phyloP scores from a whole-genome alignment of 2,113 vertebrate species.

The Progne subis region DNA sequence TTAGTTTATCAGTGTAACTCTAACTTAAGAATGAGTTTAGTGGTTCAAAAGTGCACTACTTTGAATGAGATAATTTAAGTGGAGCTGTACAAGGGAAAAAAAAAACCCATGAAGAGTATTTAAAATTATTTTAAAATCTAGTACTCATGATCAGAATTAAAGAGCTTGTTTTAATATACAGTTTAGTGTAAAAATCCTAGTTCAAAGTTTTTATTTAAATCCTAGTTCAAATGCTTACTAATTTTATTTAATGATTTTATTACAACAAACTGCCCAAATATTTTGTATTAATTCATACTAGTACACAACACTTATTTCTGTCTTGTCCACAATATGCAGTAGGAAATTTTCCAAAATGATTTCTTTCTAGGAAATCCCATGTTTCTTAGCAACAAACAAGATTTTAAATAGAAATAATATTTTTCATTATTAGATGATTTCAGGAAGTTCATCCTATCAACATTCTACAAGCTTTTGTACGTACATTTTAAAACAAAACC shows the following conservation, averaged over 20 bases:
- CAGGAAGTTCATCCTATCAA: not conserved
- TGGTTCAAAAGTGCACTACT: conserved; percentile 21
- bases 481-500: not conserved
- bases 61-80: conserved; percentile 22
- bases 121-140: not conserved
- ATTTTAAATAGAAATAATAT: not conserved
- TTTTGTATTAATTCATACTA: not conserved
- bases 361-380: not conserved
- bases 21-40: conserved; percentile 9
- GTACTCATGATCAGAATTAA: not conserved
- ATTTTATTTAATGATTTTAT: not conserved
- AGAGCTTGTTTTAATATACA: not conserved
- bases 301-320: not conserved
- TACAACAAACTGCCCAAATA: not conserved
- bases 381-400: not conserved
- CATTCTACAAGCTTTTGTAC: not conserved
- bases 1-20: conserved; percentile 38
- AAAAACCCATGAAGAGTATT: not conserved
- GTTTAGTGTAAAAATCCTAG: not conserved
- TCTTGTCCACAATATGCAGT: not conserved
- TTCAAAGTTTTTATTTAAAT: not conserved
- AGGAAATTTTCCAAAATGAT: not conserved
- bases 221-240: not conserved
- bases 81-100: not conserved
- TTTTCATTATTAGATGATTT: not conserved